A percentile compares a stretch with the other conserved stretches of the same genome.
These are phyloP conservation scores for Chlorops oryzae DNA, from an alignment of 1,140 invertebrate genomes.

Conservation along the genomic window DNA sequence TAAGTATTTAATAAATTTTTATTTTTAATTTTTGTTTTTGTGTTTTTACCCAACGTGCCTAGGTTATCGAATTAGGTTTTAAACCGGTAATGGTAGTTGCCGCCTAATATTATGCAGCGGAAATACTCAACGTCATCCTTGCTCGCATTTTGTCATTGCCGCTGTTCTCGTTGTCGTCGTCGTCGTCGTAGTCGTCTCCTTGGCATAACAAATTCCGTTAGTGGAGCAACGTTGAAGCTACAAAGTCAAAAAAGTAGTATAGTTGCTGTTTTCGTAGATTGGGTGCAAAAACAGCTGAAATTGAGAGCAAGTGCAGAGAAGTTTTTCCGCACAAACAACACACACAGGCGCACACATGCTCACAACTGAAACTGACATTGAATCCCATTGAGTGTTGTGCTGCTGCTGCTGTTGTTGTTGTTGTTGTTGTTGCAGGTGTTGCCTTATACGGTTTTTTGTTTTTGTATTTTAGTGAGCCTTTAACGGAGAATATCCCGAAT, in stretches of 20 bases:
- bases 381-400: conserved; percentile 15
- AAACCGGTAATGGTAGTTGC: no score
- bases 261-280: neutral
- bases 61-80: no score
- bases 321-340: conserved; percentile 9
- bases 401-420: conserved; percentile 1
- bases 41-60: no score
- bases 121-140: neutral
- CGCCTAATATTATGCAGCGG: no score
- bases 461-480: no score
- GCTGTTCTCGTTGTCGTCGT: neutral
- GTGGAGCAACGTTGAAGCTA: conserved; percentile 35
- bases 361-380: conserved; percentile 41
- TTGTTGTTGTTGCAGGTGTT: neutral
- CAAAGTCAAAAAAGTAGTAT: conserved; percentile 28
- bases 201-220: no score
- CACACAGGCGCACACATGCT: no score
- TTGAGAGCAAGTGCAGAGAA: conserved; percentile 27
- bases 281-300: conserved; percentile 7
- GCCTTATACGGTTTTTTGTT: no score
- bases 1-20: neutral
- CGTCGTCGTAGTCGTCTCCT: neutral
- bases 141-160: neutral
- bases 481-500: no score
- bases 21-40: neutral